A percentile compares a stretch with the other conserved stretches of the same genome.
Evolutionary conservation across 1,140 invertebrate genomes (phyloP).

Genomic region (Trachymyrmex septentrionalis): DNA sequence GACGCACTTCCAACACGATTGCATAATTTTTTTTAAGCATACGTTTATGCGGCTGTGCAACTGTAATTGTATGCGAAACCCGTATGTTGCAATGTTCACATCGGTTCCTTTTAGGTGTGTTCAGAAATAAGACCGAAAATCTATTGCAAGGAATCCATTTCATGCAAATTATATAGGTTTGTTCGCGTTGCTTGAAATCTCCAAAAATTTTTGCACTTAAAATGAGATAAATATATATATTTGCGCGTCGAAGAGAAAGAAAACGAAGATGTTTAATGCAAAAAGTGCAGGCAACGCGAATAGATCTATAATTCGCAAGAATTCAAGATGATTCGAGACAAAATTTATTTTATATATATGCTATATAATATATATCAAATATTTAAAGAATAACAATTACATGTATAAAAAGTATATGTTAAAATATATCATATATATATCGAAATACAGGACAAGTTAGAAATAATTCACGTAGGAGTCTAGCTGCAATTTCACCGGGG

Average conservation of each 20-base stretch:
- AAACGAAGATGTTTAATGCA: too few relatives aligned
- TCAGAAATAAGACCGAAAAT: not conserved
- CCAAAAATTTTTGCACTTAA: too few relatives aligned
- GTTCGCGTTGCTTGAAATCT: too few relatives aligned
- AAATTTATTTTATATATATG: too few relatives aligned
- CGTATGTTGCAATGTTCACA: not conserved
- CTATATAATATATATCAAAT: too few relatives aligned
- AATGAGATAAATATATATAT: too few relatives aligned
- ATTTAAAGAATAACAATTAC: not conserved
- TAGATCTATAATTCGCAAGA: too few relatives aligned
- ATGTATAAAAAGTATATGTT: not conserved
- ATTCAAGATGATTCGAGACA: too few relatives aligned
- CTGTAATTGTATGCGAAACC: not conserved
- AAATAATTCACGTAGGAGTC: not conserved
- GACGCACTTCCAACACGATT: too few relatives aligned
- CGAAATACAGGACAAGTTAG: not conserved
- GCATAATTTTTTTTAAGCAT: too few relatives aligned
- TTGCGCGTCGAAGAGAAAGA: too few relatives aligned
- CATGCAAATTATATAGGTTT: not conserved
- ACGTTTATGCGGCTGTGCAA: not conserved
- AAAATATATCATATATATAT: not conserved
- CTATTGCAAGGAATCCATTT: not conserved
- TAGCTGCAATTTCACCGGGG: not conserved
- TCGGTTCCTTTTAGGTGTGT: not conserved
- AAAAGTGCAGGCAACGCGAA: too few relatives aligned